Evolutionary conservation across 2,113 vertebrate genomes (phyloP), one percentile per base, ranked within the genome.

Genomic region (Sinocyclocheilus rhinocerous): DNA sequence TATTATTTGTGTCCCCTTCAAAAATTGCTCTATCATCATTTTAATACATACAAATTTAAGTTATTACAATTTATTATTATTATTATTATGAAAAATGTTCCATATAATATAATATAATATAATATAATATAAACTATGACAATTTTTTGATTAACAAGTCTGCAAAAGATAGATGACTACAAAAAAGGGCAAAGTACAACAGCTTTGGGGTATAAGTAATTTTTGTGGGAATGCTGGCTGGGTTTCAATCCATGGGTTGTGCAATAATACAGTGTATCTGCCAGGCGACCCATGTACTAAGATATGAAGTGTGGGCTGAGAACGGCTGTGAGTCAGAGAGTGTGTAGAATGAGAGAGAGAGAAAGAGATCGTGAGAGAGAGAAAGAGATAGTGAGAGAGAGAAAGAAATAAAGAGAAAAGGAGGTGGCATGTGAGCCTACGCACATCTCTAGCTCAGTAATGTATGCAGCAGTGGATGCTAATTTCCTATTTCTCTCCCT

Each of bases 381-480:
- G 85, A 90, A 90, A 91, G 89, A 91, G 86, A 90, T 91, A 92
- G 81, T 90, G 90, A 84, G 59, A 90, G 87, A 90, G 85, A 84
- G 85, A 88, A 12, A 48, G 45, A 48, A 48, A 48, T 48, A 48
- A 48, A 48, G 45, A 48, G 45, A 48, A 48, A 48, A 48, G 11
- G 45, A 48, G 45, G 45, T 12, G 10, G 45, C 45, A 48, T 48
- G 45, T 48, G 2, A 48, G 45, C 45, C 45, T 48, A 48, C 45
- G 45, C 45, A 48, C 45, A 48, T 12, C 45, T 48, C 45, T 48
- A 48, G 45, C 45, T 48, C 45, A 48, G 45, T 48, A 48, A 48
- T 48, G 45, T 48, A 48, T 48, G 45, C 11, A 48, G n/a, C n/a
- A n/a, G n/a, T n/a, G n/a, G n/a, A n/a, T n/a, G n/a, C n/a, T n/a